phyloP scores from a whole-genome alignment of 1,140 invertebrate genomes.

The Oryzaephilus surinamensis region DNA sequence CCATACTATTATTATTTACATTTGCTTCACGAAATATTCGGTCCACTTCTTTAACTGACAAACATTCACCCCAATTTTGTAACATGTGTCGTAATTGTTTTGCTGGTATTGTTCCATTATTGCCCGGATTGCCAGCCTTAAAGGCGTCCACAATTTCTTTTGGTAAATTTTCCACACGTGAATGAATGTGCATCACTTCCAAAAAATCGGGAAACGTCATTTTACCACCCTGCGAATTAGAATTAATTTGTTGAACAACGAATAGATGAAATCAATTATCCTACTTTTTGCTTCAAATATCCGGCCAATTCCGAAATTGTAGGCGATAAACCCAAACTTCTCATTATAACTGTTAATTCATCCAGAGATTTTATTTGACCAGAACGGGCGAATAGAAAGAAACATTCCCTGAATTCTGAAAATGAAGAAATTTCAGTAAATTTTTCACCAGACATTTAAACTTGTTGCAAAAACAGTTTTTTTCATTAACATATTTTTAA shows the following conservation, averaged over 20 bases:
- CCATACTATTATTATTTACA: conserved; percentile 66
- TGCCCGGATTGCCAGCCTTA: conserved; percentile 65
- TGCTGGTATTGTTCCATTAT: conserved; percentile 67
- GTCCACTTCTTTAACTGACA: conserved; percentile 87
- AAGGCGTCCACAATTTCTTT: conserved; percentile 85
- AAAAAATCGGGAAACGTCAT: conserved; percentile 94
- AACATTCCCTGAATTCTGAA: conserved; percentile 90
- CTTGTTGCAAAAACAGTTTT: too few relatives aligned
- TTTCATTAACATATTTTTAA: too few relatives aligned
- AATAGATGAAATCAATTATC: not conserved
- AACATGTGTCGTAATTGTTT: conserved; percentile 79
- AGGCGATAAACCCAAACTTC: conserved; percentile 84
- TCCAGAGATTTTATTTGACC: conserved; percentile 80
- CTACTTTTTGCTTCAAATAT: conserved; percentile 57
- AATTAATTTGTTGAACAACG: not conserved
- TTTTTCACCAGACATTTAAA: too few relatives aligned
- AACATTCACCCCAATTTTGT: conserved; percentile 81
- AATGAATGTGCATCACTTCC: conserved; percentile 90
- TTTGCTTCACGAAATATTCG: conserved; percentile 89
- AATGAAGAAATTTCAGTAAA: conserved; percentile 14
- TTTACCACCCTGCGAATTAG: conserved; percentile 58
- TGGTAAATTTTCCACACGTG: conserved; percentile 71
- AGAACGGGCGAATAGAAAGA: conserved; percentile 81
- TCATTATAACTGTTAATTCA: conserved; percentile 87
- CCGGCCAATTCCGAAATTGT: conserved; percentile 80